phyloP scores from a whole-genome alignment of 1,140 invertebrate species.

The Elymnias hypermnestra region DNA sequence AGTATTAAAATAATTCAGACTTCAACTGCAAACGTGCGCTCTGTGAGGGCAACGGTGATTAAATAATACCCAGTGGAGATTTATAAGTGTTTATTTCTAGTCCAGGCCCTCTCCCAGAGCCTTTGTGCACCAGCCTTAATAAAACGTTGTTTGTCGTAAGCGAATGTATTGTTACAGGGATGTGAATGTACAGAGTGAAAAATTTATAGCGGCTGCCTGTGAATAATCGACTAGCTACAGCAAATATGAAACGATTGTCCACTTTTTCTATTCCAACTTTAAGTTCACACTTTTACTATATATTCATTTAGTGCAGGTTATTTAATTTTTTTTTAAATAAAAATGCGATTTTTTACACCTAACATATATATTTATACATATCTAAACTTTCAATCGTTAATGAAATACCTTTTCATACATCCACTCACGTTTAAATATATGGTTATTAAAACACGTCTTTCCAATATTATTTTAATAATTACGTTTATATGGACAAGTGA shows the following conservation, averaged over 20 bases:
- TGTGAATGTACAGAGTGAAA: slow-evolving; percentile 40
- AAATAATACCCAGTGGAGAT: slow-evolving; percentile 63
- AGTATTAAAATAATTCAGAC: slow-evolving; percentile 68
- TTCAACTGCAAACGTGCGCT: slow-evolving; percentile 59
- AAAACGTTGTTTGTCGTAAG: slow-evolving; percentile 55
- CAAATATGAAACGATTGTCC: slow-evolving; percentile 1
- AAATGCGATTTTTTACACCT: too few relatives aligned
- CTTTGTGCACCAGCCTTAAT: slow-evolving; percentile 49
- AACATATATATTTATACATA: too few relatives aligned
- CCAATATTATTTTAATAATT: too few relatives aligned
- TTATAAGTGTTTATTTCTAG: slow-evolving; percentile 69
- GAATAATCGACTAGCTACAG: slow-evolving; percentile 24
- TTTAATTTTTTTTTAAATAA: too few relatives aligned
- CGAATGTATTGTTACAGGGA: slow-evolving; percentile 49
- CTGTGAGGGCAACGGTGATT: slow-evolving; percentile 58
- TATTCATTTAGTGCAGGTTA: too few relatives aligned
- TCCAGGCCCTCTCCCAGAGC: slow-evolving; percentile 30
- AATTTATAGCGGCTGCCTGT: slow-evolving; percentile 35
- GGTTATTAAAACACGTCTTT: too few relatives aligned
- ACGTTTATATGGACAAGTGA: too few relatives aligned
- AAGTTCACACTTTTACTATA: too few relatives aligned
- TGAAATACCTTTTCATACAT: too few relatives aligned
- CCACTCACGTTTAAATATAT: too few relatives aligned
- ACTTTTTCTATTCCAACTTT: neutral
- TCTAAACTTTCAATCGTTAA: too few relatives aligned